Percentiles rank a stretch among this genome's conserved stretches.
phyloP scores from a whole-genome alignment of 2,113 vertebrate genomes.

The Mystacornis crossleyi region DNA sequence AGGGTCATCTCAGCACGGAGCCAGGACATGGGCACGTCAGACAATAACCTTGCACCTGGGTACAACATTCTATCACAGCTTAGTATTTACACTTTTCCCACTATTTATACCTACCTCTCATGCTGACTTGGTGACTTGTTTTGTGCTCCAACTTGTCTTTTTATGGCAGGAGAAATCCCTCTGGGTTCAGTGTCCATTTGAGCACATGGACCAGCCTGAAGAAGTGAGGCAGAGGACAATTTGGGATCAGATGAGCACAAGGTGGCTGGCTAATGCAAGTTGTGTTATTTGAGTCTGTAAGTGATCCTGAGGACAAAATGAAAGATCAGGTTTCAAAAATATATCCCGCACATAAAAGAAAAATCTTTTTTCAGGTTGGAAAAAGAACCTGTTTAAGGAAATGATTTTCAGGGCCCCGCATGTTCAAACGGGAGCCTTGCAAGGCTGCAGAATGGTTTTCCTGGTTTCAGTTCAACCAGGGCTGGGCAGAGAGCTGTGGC shows the following conservation, averaged over 20 bases:
- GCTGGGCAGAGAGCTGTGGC: background rate
- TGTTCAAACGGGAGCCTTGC: background rate
- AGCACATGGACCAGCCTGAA: background rate
- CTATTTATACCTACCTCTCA: background rate
- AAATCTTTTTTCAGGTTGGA: background rate
- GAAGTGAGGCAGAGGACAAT: background rate
- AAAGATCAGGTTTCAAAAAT: background rate
- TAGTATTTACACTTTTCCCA: background rate
- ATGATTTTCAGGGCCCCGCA: background rate
- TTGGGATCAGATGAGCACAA: background rate
- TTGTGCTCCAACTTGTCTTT: background rate
- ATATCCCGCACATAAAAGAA: background rate
- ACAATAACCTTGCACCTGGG: background rate
- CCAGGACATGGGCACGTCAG: rapidly evolving
- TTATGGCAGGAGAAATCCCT: background rate
- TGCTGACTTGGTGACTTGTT: rapidly evolving
- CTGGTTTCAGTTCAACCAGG: background rate
- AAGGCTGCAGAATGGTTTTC: background rate
- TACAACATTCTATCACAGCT: background rate
- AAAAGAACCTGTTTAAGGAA: background rate
- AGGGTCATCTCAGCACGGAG: background rate
- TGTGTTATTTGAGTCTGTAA: background rate
- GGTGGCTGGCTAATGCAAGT: background rate
- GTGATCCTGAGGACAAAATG: background rate
- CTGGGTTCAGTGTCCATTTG: rapidly evolving